Evolutionary conservation across 2,888 invertebrate genomes (phyloP), one percentile per base, ranked within the genome.

Genomic region (Hirtodrosophila trivittata): DNA sequence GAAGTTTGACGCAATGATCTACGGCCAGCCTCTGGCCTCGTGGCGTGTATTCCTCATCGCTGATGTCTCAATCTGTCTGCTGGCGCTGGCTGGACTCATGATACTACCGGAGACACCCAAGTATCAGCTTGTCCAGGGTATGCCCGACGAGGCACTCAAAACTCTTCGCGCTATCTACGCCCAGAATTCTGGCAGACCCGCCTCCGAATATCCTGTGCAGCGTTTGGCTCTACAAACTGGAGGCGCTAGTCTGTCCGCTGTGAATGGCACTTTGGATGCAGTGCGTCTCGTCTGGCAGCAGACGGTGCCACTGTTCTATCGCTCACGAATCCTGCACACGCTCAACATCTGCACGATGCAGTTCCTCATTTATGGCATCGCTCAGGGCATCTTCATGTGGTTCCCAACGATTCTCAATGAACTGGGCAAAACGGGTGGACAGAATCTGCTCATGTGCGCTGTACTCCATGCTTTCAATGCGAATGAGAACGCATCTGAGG

Each of bases 41-140:
- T 97, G 97, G 97, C 92, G 96, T 4, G 87, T 96, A 3, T 93
- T 95, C 57, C 90, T 96, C 1, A 92, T 94, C 0, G 89, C 94
- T 0, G 93, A 95, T 58, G 93, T 94, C 0, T 30, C 95, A 1
- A 94, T 96, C 0, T 93, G 94, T 75, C 81, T 94, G 0, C 43
- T 94, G 0, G 93, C 93, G 0, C 92, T 94, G 0, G 32, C 93
- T 0, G 91, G 93, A 9, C 89, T 94, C 9, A 86, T 92, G 5
- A 91, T 92, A 38, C 92, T 94, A 9, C 95, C 96, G 0, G 97
- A 97, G 87, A 96, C 95, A 66, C 96, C 97, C 0, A 95, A 95
- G 89, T 97, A 94, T 88, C 90, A 94, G 35, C 92, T 94, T 32
- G 93, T 94, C 0, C 93, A 92, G 49, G 94, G 94, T 0, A 90